Conservation (phyloP, 2,888 invertebrate genomes). For the Tipula helvola region DNA sequence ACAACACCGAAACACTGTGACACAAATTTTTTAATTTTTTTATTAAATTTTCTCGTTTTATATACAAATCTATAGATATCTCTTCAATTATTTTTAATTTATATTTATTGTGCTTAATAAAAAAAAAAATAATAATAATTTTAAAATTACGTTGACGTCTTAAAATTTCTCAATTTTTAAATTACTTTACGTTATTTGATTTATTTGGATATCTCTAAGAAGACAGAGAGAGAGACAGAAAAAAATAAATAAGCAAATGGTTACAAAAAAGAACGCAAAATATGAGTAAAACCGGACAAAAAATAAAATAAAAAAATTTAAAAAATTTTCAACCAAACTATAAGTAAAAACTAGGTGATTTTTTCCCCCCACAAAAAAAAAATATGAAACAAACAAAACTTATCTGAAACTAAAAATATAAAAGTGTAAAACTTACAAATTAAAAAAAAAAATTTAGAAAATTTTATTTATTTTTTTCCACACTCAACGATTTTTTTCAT, state of each 20-base stretch:
- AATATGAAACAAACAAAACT: not conserved
- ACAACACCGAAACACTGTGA: constrained; percentile 70
- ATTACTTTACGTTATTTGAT: not conserved
- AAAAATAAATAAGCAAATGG: not conserved
- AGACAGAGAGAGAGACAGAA: constrained; percentile 6
- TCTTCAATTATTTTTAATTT: not conserved
- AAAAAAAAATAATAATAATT: not conserved
- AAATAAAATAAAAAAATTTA: not conserved
- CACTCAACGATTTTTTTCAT: not conserved
- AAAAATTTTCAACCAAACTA: not conserved
- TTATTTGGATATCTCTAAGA: not conserved
- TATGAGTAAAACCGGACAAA: not conserved
- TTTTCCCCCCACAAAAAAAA: not conserved
- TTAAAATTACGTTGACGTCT: not conserved
- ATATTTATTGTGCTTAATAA: constrained; percentile 10
- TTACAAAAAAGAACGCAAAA: not conserved
- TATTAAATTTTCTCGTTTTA: not conserved
- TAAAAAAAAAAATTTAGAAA: not conserved
- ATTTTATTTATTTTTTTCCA: not conserved
- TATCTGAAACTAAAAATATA: not conserved
- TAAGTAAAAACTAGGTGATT: not conserved
- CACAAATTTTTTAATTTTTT: constrained; percentile 29
- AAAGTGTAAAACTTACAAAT: not conserved
- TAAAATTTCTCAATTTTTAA: not conserved
- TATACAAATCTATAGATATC: not conserved